phyloP scores from a whole-genome alignment of 2,113 vertebrate genomes.

The Telmatochromis sp. region DNA sequence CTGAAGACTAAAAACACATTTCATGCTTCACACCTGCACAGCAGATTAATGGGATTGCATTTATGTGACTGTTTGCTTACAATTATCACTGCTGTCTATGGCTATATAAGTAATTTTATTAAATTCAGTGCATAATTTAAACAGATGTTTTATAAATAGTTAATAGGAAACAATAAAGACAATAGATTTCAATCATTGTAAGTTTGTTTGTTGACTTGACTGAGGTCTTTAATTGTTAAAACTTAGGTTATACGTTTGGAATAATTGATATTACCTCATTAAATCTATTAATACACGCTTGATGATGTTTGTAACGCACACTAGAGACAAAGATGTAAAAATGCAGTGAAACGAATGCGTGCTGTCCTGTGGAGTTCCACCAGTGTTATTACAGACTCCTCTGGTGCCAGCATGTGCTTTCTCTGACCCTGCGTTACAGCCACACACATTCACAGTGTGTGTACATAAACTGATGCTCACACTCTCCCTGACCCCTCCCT shows the following conservation, averaged over 20 bases:
- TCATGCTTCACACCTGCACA: background rate
- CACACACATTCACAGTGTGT: slow-evolving; percentile 4
- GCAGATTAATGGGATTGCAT: fast-evolving
- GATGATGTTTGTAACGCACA: background rate
- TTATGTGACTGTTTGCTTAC: fast-evolving
- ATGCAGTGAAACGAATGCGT: slow-evolving; percentile 18
- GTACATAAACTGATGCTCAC: background rate
- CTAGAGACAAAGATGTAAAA: background rate
- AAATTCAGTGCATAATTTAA: background rate
- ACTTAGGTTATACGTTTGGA: background rate
- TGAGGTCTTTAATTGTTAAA: background rate
- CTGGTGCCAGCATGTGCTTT: slow-evolving; percentile 54
- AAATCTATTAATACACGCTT: fast-evolving
- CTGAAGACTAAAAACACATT: background rate
- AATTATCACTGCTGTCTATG: background rate
- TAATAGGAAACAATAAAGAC: background rate
- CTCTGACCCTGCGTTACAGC: slow-evolving; percentile 59
- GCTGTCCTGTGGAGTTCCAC: slow-evolving; percentile 57
- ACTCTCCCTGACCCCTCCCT: slow-evolving; percentile 38
- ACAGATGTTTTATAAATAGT: background rate
- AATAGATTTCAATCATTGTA: background rate
- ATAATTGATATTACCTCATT: background rate
- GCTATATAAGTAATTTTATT: fast-evolving
- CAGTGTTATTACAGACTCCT: slow-evolving; percentile 70
- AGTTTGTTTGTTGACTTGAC: background rate